Evolutionary conservation across 2,888 invertebrate genomes (phyloP).

Genomic region (Drosophila mulleri): DNA sequence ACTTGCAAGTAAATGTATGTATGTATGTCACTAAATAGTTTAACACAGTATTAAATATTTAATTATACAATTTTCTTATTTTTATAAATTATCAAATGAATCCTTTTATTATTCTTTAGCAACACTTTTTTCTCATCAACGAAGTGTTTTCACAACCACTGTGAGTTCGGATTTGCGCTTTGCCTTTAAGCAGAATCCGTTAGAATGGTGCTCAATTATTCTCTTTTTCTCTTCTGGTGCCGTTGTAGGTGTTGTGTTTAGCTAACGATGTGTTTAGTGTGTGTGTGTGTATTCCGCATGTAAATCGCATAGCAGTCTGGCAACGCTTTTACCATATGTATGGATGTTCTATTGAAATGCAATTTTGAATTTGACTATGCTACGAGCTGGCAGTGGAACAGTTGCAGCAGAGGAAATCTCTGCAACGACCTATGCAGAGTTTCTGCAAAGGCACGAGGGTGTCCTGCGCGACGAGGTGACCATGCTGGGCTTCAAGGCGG

Average conservation of each 20-base stretch:
- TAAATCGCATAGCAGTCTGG: not conserved
- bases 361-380: not conserved
- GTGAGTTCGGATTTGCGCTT: not conserved
- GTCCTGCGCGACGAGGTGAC: slow-evolving; percentile 34
- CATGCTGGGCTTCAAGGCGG: slow-evolving; percentile 36
- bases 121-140: not conserved
- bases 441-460: slow-evolving; percentile 31
- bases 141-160: not conserved
- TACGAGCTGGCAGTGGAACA: not conserved
- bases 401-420: slow-evolving; percentile 6
- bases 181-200: slow-evolving; percentile 2
- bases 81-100: no score
- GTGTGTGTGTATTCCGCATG: no score
- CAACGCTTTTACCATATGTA: not conserved
- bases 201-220: not conserved
- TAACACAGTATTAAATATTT: no score
- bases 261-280: not conserved
- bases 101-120: no score
- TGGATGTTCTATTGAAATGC: not conserved
- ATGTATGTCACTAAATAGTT: no score
- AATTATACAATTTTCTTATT: no score
- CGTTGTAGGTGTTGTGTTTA: not conserved
- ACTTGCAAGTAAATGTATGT: not conserved
- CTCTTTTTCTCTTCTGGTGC: not conserved
- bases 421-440: slow-evolving; percentile 18